Evolutionary conservation across 1,140 invertebrate species (phyloP).

Genomic region (Zaprionus nigranus): DNA sequence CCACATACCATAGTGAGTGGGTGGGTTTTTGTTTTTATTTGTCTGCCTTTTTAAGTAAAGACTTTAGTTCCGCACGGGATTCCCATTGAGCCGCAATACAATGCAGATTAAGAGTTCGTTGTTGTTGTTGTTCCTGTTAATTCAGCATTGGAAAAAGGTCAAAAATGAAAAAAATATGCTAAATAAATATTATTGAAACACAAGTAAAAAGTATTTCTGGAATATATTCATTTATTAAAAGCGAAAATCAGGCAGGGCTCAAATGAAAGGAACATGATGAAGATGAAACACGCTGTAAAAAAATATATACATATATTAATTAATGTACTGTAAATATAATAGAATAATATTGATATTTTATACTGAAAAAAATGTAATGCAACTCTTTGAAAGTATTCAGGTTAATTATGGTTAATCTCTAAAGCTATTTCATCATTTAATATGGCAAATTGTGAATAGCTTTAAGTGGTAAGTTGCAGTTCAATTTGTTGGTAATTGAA

Average conservation of each 20-base stretch:
- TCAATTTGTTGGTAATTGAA: neutral
- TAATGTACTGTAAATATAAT: neutral
- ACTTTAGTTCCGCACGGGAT: slow-evolving; percentile 39
- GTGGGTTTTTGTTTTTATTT: slow-evolving; percentile 57
- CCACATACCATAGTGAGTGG: slow-evolving; percentile 1
- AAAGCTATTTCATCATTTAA: neutral
- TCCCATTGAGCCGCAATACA: slow-evolving; percentile 61
- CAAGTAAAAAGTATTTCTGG: slow-evolving; percentile 25
- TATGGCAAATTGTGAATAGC: neutral
- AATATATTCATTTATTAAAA: slow-evolving; percentile 43
- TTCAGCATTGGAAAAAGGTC: slow-evolving; percentile 45
- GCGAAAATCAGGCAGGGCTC: slow-evolving; percentile 12
- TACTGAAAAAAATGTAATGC: too few species aligned
- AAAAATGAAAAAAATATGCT: slow-evolving; percentile 42
- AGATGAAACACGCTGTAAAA: slow-evolving; percentile 20
- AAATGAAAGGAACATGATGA: slow-evolving; percentile 9
- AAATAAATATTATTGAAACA: slow-evolving; percentile 48
- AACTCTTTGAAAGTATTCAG: neutral
- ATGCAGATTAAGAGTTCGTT: slow-evolving; percentile 59
- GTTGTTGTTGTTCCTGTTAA: slow-evolving; percentile 36
- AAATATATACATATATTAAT: neutral
- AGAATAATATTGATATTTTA: neutral
- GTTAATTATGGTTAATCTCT: neutral
- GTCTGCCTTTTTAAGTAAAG: slow-evolving; percentile 58
- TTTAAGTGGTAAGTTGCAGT: neutral